Base-by-base conservation (phyloP, 2,888 invertebrate species). In the Petrolisthes cinctipes region DNA sequence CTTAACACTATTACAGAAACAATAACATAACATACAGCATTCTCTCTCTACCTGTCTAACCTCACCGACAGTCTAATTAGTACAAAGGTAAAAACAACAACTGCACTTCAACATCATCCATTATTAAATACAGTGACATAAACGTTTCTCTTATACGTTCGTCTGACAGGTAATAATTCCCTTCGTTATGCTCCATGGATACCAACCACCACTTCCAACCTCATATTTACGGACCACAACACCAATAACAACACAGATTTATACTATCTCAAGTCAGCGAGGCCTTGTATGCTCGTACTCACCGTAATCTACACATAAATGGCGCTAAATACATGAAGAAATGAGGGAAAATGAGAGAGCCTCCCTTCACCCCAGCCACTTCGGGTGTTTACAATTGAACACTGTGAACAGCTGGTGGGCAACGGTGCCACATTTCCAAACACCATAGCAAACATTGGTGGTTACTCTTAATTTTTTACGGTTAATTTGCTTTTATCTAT, bases 241-340 rank as follows among this genome's bases (percentile, higher is more conserved):
- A 71, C 71, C 17, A 61, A 17, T 17, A 61, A 17, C 61, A 20
- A 20, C 20, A 20, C 9, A 17, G 20, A 75, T 75, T 73, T n/a
- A 23, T 9, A 23, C 75, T 75, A 3, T 23, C 9, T 37, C 3
- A 11, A 78, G 9, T 23, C 20, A n/a, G 7, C 20, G 61, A 66
- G 11, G 20, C 9, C 53, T 5, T 37, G 53, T 66, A 54, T 37
- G 14, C 7, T 7, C 11, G 20, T n/a, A 73, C 86, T 57, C 54
- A 86, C 86, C 86, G 73, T 81, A 75, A 56, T 86, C 68, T 86
- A 81, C n/a, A 75, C 86, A 86, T 86, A 86, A 71, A 86, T 73
- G 23, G 81, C 68, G 23, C 68, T 80, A 57, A 68, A 4, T 53
- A 75, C 79, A 85, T 85, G 79, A 61, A 79, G 75, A 56, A 73